These are phyloP conservation scores for Chloropsis cyanopogon DNA, from an alignment of 2,113 vertebrate species.

Conservation along the genomic window DNA sequence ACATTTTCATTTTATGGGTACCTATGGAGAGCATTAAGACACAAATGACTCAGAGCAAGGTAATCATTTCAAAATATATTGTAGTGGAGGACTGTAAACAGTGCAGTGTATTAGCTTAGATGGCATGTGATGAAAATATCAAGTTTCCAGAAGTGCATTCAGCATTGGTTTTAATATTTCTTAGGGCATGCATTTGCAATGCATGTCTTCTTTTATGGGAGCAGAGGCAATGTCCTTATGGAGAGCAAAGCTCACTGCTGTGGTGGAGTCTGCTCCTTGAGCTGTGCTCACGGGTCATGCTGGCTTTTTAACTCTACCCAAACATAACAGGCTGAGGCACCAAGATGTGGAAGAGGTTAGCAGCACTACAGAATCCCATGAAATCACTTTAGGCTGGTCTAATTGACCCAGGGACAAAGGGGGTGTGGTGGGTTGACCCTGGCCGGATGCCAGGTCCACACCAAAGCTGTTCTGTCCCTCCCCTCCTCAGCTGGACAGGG, in stretches of 20 bases:
- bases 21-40: conserved; percentile 80
- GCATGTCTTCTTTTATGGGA: neutral
- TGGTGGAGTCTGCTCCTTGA: neutral
- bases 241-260: neutral
- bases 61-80: conserved; percentile 81
- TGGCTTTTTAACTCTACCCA: neutral
- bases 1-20: conserved; percentile 81
- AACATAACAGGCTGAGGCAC: neutral
- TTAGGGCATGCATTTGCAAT: neutral
- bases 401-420: neutral
- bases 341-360: neutral
- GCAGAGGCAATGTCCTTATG: neutral
- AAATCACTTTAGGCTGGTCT: neutral
- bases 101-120: conserved; percentile 71
- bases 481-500: neutral
- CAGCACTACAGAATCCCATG: neutral
- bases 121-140: conserved; percentile 75
- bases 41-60: conserved; percentile 80
- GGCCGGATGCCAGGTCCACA: neutral
- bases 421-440: neutral
- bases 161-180: conserved; percentile 51
- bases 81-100: conserved; percentile 75
- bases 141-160: conserved; percentile 65
- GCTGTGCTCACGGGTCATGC: rapidly evolving
- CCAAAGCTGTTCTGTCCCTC: neutral